Percentiles rank a stretch among this genome's conserved stretches.
phyloP scores from a whole-genome alignment of 2,888 invertebrate genomes.

The Orthosia gothica region DNA sequence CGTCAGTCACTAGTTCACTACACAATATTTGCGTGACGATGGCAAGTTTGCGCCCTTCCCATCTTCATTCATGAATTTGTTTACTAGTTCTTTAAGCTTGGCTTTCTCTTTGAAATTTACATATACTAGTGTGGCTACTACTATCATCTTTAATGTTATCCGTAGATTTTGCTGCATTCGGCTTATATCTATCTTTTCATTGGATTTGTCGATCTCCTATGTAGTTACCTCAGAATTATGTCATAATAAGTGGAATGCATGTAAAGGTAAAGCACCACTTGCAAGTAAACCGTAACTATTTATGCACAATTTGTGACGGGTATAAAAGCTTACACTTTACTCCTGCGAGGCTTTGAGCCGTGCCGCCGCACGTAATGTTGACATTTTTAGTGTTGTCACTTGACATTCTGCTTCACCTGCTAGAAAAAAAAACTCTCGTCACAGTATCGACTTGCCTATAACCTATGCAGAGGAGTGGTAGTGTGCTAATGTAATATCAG shows the following conservation, averaged over 20 bases:
- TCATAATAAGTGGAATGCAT: conserved; percentile 8
- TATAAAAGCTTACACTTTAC: conserved; percentile 54
- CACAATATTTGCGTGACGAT: conserved; percentile 85
- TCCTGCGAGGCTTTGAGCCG: conserved; percentile 54
- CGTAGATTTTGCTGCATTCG: neutral
- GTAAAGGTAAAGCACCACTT: conserved; percentile 21
- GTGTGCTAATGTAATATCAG: conserved; percentile 6
- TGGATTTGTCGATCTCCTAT: neutral
- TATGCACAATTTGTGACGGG: conserved; percentile 57
- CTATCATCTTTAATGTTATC: neutral
- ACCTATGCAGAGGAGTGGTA: neutral
- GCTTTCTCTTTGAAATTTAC: conserved; percentile 66
- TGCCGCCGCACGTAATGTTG: conserved; percentile 56
- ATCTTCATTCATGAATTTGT: conserved; percentile 78
- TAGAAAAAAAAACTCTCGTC: conserved; percentile 42
- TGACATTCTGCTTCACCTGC: conserved; percentile 20
- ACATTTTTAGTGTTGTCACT: conserved; percentile 44
- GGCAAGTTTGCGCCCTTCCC: conserved; percentile 75
- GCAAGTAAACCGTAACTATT: conserved; percentile 45
- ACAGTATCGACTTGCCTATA: conserved; percentile 11
- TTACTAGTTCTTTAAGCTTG: conserved; percentile 54
- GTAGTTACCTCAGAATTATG: neutral
- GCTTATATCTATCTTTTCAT: neutral
- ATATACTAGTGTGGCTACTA: neutral
- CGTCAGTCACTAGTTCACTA: conserved; percentile 78